A percentile compares a stretch with the other conserved stretches of the same genome.
Evolutionary conservation across 2,888 invertebrate species (phyloP).

Genomic region (Pollenia amentaria): DNA sequence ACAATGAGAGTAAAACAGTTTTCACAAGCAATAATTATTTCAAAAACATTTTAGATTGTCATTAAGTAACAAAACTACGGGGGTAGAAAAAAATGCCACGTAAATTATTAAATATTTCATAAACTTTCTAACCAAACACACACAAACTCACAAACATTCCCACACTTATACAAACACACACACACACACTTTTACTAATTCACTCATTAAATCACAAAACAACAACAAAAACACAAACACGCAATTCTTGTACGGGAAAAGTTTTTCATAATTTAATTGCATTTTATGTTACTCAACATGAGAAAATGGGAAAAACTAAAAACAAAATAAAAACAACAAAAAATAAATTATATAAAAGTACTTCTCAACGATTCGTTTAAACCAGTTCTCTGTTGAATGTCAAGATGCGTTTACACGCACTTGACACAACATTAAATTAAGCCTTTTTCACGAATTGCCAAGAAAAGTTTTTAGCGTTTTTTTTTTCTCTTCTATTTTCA

Average conservation of each 20-base stretch:
- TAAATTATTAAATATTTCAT: slow-evolving; percentile 70
- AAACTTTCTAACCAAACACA: slow-evolving; percentile 45
- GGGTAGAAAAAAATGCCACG: slow-evolving; percentile 25
- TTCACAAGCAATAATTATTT: slow-evolving; percentile 54
- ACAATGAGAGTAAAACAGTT: slow-evolving; percentile 24
- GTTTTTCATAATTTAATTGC: slow-evolving; percentile 70
- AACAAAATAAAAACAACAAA: not conserved
- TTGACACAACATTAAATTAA: slow-evolving; percentile 72
- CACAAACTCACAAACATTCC: not conserved
- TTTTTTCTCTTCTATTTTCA: not conserved
- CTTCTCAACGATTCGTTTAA: slow-evolving; percentile 45
- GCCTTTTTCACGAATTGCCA: slow-evolving; percentile 48
- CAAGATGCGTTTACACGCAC: slow-evolving; percentile 68
- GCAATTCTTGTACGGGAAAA: slow-evolving; percentile 42
- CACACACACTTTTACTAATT: slow-evolving; percentile 16
- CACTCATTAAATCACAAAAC: slow-evolving; percentile 21
- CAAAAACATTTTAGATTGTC: slow-evolving; percentile 63
- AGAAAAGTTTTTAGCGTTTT: slow-evolving; percentile 39
- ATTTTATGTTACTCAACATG: slow-evolving; percentile 54
- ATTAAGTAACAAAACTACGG: slow-evolving; percentile 46
- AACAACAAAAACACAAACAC: slow-evolving; percentile 6
- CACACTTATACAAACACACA: not conserved
- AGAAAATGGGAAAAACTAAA: slow-evolving; percentile 13
- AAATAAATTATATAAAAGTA: not conserved
- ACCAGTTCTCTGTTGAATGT: slow-evolving; percentile 64